A percentile compares a stretch with the other conserved stretches of the same genome.
Conservation (phyloP, 2,888 invertebrate genomes). For the Lamellibrachia columna region DNA sequence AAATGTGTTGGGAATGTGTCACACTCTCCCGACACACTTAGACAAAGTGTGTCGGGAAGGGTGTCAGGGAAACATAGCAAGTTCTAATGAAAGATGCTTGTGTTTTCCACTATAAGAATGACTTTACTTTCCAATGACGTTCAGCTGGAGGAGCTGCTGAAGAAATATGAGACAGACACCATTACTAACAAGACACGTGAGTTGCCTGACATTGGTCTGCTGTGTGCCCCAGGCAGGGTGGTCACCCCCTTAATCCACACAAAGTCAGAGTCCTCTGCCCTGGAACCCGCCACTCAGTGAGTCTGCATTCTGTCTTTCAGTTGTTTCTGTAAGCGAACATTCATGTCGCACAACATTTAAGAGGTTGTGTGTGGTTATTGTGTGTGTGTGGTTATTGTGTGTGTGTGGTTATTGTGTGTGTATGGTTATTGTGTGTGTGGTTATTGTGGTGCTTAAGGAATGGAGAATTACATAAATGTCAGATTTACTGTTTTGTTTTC, state of each 20-base stretch:
- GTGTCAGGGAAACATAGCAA: too few relatives aligned
- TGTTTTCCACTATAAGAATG: not conserved
- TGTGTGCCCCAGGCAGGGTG: not conserved
- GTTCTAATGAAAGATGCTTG: too few relatives aligned
- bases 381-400: not conserved
- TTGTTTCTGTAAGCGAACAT: not conserved
- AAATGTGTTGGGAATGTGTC: not conserved
- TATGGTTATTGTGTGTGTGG: too few relatives aligned
- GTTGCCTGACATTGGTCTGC: not conserved
- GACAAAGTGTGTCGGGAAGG: too few relatives aligned
- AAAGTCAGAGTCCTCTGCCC: not conserved
- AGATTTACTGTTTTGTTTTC: too few relatives aligned
- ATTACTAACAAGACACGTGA: not conserved
- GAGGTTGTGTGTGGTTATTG: not conserved
- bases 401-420: too few relatives aligned
- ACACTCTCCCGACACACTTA: not conserved
- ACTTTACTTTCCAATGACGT: not conserved
- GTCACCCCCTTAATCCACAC: not conserved
- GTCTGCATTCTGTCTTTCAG: not conserved
- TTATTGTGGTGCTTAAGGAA: too few relatives aligned
- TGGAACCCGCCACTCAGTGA: not conserved
- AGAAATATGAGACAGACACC: not conserved
- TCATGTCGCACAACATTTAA: not conserved
- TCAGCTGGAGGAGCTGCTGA: not conserved
- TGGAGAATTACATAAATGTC: too few relatives aligned